A percentile compares a stretch with the other conserved stretches of the same genome.
Evolutionary conservation across 1,140 invertebrate species (phyloP).

Genomic region (Magallana angulata): DNA sequence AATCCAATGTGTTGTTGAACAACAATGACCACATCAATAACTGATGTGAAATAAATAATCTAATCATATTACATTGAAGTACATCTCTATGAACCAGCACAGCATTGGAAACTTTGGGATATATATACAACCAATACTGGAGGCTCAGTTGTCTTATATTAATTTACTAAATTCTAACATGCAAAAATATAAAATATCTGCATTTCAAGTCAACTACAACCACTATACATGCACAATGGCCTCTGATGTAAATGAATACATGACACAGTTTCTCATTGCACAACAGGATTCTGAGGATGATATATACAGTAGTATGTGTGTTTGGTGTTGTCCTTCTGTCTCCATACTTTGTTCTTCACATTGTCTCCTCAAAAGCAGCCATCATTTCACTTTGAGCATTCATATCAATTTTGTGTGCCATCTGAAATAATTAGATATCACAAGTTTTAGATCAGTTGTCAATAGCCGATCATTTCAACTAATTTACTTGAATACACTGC

Average conservation of each 20-base stretch:
- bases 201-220: conserved; percentile 6
- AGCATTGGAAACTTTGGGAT: conserved; percentile 11
- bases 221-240: neutral
- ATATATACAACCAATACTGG: conserved; percentile 34
- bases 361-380: conserved; percentile 95
- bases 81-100: conserved; percentile 30
- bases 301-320: neutral
- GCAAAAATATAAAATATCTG: conserved; percentile 25
- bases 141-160: neutral
- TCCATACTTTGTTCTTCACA: conserved; percentile 50
- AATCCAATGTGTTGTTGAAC: conserved; percentile 1
- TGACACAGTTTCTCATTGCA: conserved; percentile 32
- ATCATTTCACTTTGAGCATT: conserved; percentile 98
- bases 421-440: conserved; percentile 82
- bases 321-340: neutral
- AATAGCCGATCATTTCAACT: no score
- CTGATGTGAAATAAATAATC: conserved; percentile 29
- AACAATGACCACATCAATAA: neutral
- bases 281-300: conserved; percentile 29
- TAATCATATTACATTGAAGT: neutral
- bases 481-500: no score
- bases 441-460: no score
- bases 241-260: conserved; percentile 12
- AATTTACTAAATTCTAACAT: neutral
- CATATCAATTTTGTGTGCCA: conserved; percentile 98